A percentile compares a stretch with the other conserved stretches of the same genome.
Conservation (phyloP, 2,797 vertebrate species). For the Podargus strigoides region DNA sequence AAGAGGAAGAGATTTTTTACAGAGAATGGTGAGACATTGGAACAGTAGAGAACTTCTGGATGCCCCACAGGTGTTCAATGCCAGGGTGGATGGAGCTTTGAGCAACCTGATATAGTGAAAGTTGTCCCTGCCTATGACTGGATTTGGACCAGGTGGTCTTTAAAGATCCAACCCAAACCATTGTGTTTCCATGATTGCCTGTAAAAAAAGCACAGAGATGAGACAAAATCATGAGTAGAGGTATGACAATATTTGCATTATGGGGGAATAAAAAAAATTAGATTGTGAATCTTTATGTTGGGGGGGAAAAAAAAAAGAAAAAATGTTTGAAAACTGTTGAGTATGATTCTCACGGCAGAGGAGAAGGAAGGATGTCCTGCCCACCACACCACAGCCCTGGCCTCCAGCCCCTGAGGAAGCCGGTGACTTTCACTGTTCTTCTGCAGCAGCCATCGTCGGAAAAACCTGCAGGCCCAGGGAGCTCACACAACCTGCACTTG, state of each 20-base stretch:
- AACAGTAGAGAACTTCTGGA: not conserved
- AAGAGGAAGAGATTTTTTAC: not conserved
- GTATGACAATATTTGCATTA: not conserved
- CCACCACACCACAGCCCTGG: accelerated
- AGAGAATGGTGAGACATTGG: not conserved
- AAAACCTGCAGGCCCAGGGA: accelerated
- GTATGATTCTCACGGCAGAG: not conserved
- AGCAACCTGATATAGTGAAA: not conserved
- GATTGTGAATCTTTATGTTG: not conserved
- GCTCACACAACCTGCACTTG: not conserved
- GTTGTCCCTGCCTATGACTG: not conserved
- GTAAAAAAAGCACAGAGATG: not conserved
- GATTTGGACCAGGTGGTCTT: not conserved
- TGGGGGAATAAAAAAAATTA: too few relatives aligned
- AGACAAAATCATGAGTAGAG: not conserved
- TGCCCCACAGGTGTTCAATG: not conserved
- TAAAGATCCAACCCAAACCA: not conserved
- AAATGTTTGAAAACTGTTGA: not conserved
- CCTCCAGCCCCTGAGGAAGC: not conserved
- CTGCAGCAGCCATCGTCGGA: accelerated
- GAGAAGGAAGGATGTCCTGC: not conserved
- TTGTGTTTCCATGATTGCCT: not conserved
- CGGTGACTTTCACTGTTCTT: not conserved
- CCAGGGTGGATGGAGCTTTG: not conserved
- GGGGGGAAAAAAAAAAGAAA: accelerated